Evolutionary conservation across 2,113 vertebrate species (phyloP), one percentile per base, ranked within the genome.

Genomic region (Gyps fulvus): DNA sequence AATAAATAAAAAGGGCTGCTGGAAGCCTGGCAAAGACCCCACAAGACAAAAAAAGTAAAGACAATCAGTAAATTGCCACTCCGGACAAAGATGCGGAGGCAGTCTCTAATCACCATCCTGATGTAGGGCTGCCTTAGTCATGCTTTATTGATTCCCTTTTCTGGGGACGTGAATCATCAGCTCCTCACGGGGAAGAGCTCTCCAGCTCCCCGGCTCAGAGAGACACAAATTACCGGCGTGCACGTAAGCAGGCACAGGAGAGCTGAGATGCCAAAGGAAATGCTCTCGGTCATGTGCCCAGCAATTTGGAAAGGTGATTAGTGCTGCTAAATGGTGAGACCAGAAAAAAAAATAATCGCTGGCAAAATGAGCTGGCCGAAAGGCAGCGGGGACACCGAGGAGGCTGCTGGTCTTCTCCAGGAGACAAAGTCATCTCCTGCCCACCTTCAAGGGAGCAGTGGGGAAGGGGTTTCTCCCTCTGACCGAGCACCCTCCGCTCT

Each of bases 81-180:
- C 66, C 10, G 95, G 94, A 91, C 95, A 49, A 70, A 90, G 91
- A 49, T 79, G 87, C 4, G 34, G 94, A 90, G 89, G 95, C 89
- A 91, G 87, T 25, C 34, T 87, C 78, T 95, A 87, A 94, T 91
- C 91, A 73, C 73, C n/a, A 14, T 13, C 90, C 83, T 67, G 58
- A 76, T 95, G 83, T 29, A 76, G 91, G 70, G 83, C 86, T 87
- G 66, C 82, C 89, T 97, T 95, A 95, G 93, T 97, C 94, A 93
- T 90, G 62, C 87, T 84, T 83, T 96, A 94, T 94, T 85, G 93
- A 97, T 95, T 96, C 89, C 34, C 58, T 83, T 73, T 57, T 82
- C 93, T 80, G 31, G 47, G 67, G 78, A 70, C 4, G 40, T 97
- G 95, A 97, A 90, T 96, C 96, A 97, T 97, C 96, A 80, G 77